These are phyloP conservation scores for Corynorhinus townsendii DNA, from an alignment of 2,113 vertebrate genomes.

Conservation along the genomic window DNA sequence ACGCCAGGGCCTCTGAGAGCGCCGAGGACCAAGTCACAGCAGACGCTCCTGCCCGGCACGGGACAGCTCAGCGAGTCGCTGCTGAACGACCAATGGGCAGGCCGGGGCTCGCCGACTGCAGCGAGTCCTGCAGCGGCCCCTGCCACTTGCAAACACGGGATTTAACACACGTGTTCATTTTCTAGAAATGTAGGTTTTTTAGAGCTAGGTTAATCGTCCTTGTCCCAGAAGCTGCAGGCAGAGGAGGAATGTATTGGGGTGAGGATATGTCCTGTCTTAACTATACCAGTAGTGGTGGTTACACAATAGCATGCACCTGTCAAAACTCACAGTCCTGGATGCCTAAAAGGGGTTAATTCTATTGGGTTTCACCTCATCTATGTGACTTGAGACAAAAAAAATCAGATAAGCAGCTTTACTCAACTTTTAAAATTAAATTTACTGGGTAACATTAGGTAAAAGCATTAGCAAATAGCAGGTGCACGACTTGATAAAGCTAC, in stretches of 20 bases:
- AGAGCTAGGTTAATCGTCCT: background rate
- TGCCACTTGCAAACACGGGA: fast-evolving
- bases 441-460: background rate
- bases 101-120: fast-evolving
- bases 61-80: fast-evolving
- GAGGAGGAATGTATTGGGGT: background rate
- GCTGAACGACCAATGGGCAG: background rate
- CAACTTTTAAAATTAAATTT: background rate
- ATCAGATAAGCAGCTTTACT: background rate
- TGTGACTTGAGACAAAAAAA: background rate
- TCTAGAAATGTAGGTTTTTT: background rate
- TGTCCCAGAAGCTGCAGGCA: background rate
- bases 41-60: fast-evolving
- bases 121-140: background rate
- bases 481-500: background rate
- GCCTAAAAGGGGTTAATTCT: background rate
- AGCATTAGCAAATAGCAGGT: background rate
- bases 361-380: background rate
- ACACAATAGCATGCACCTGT: background rate
- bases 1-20: background rate
- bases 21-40: background rate
- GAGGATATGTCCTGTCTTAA: background rate
- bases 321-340: background rate
- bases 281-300: background rate
- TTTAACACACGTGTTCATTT: background rate